Percentiles rank a stretch among this genome's conserved stretches.
Evolutionary conservation across 2,797 vertebrate genomes (phyloP).

Genomic region (Falco rusticolus): DNA sequence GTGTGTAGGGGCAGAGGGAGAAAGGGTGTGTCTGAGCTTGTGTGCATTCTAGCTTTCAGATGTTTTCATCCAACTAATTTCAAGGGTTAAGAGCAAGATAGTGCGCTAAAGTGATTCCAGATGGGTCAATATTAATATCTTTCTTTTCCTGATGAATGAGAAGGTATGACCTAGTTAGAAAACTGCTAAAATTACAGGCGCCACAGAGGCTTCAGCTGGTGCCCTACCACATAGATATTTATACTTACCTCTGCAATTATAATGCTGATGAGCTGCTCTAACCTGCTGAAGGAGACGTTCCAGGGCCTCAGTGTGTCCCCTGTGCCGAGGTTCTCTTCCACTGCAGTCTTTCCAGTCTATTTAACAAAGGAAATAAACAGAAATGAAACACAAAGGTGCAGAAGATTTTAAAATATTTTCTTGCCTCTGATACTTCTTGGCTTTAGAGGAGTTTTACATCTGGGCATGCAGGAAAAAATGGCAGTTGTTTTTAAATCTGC

Average conservation of each 20-base stretch:
- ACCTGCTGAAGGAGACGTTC: slow-evolving; percentile 94
- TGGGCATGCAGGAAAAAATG: neutral
- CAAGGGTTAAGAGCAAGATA: slow-evolving; percentile 84
- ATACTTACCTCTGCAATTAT: slow-evolving; percentile 85
- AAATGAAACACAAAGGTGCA: slow-evolving; percentile 65
- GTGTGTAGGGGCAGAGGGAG: neutral
- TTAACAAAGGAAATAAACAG: slow-evolving; percentile 79
- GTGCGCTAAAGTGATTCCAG: slow-evolving; percentile 92
- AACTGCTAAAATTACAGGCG: slow-evolving; percentile 82
- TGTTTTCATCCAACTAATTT: slow-evolving; percentile 62
- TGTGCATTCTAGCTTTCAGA: slow-evolving; percentile 53
- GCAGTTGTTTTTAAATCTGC: neutral
- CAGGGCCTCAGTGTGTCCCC: slow-evolving; percentile 91
- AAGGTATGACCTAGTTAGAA: slow-evolving; percentile 87
- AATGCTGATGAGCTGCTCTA: slow-evolving; percentile 88
- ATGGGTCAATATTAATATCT: slow-evolving; percentile 97
- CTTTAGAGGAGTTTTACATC: neutral
- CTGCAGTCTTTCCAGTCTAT: slow-evolving; percentile 96
- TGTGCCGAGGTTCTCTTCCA: slow-evolving; percentile 84
- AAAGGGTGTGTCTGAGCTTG: slow-evolving; percentile 6
- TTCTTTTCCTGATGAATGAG: slow-evolving; percentile 92
- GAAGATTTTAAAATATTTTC: slow-evolving; percentile 40
- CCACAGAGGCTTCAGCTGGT: slow-evolving; percentile 73
- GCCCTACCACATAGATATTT: slow-evolving; percentile 66
- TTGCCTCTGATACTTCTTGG: neutral